Evolutionary conservation across 2,113 vertebrate genomes (phyloP).

Genomic region (Microtus pennsylvanicus): DNA sequence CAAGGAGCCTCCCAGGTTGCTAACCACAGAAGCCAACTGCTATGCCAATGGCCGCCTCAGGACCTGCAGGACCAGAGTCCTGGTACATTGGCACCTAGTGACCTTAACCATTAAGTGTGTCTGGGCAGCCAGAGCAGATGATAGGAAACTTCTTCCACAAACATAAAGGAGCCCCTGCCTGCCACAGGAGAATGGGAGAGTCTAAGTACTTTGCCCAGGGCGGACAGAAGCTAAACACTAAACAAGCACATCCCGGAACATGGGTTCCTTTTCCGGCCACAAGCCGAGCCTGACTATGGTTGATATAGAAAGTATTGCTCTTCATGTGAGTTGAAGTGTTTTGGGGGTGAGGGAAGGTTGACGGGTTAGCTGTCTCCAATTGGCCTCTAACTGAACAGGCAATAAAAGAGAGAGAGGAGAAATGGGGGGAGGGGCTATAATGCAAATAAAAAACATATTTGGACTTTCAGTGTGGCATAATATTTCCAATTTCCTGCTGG

Average conservation of each 20-base stretch:
- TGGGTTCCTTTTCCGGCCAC: background rate
- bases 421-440: no score
- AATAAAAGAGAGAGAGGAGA: background rate
- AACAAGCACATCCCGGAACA: background rate
- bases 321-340: background rate
- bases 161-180: background rate
- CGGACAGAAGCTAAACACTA: background rate
- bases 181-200: background rate
- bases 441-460: slow-evolving; percentile 50
- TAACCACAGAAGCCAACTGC: background rate
- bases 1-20: background rate
- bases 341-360: fast-evolving
- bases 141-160: background rate
- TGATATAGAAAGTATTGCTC: background rate
- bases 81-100: fast-evolving
- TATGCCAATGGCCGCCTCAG: background rate
- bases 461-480: slow-evolving; percentile 50
- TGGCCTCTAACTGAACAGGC: background rate
- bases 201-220: background rate
- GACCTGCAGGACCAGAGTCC: background rate
- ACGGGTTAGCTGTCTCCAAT: background rate
- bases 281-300: background rate
- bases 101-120: background rate
- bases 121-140: fast-evolving
- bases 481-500: slow-evolving; percentile 59